These are phyloP conservation scores for Habropoda laboriosa DNA, from an alignment of 1,140 invertebrate species.

Conservation along the genomic window DNA sequence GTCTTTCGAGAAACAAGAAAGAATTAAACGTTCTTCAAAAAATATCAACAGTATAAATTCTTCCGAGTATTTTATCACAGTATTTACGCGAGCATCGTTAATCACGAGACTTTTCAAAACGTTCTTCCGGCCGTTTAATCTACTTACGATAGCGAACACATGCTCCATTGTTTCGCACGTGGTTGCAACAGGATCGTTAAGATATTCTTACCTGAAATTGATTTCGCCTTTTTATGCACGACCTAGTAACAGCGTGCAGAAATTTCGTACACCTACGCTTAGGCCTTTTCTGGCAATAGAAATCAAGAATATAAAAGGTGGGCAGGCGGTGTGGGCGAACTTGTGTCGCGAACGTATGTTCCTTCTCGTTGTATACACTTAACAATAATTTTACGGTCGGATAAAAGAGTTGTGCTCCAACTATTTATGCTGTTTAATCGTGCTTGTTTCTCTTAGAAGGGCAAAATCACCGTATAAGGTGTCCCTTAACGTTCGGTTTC, in stretches of 20 bases:
- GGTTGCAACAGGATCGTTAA: not conserved
- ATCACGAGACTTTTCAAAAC: too few relatives aligned
- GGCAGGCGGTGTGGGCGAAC: constrained; percentile 46
- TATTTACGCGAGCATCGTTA: not conserved
- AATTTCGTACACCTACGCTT: constrained; percentile 52
- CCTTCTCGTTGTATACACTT: not conserved
- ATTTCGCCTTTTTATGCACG: constrained; percentile 20
- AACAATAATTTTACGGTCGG: constrained; percentile 31
- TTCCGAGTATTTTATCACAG: too few relatives aligned
- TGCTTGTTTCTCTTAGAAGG: not conserved
- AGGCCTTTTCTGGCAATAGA: constrained; percentile 39
- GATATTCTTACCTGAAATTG: not conserved
- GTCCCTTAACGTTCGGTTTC: not conserved
- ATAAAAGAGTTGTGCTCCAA: not conserved
- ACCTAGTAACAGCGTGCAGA: constrained; percentile 37
- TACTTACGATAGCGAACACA: not conserved
- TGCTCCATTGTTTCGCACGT: not conserved
- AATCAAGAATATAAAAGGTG: constrained; percentile 44
- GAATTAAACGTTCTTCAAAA: too few relatives aligned
- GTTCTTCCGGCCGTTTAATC: not conserved
- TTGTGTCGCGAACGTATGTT: not conserved
- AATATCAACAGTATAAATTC: too few relatives aligned
- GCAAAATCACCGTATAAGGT: not conserved
- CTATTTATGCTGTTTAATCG: not conserved
- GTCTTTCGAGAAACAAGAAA: too few relatives aligned